Base-by-base conservation (phyloP, 53 echinoderm and acorn worm genomes). In the Holothuria scabra region DNA sequence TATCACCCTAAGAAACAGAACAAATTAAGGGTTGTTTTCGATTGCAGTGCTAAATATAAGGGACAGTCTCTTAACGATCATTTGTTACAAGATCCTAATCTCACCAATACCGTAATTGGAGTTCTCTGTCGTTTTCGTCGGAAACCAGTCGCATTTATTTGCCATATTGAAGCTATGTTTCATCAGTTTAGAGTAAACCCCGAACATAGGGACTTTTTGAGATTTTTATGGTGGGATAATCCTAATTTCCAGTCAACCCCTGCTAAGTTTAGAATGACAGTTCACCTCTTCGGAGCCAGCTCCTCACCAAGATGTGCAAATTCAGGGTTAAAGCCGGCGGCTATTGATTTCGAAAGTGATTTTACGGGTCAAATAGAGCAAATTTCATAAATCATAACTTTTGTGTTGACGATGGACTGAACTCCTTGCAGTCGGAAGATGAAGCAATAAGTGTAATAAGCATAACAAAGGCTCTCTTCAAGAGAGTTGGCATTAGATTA, bases 321-420 rank as follows among this genome's bases (percentile, higher is more conserved):
- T 44, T 91, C 84, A 60, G 84, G 84, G 1, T 34, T 91, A 38
- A 87, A 81, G 24, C 37, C 14, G 67, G 59, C 85, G 9, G 85
- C 85, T 9, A 28, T 41, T 4, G 41, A 41, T 41, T 41, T 41
- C 10, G 41, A 41, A 41, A 41, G 41, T 2, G 41, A 41, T 55
- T n/a, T n/a, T 85, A 59, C 37, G 74, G 88, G 12, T 16, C 52
- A 52, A 46, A 65, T 10, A 66, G 60, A 19, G 74, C 81, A 18
- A 55, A 87, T 58, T 87, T 87, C 46, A 67, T 80, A 18, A 35
- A 68, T 66, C 21, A 87, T 24, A 78, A 87, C 62, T 41, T 88
- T 91, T 91, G 76, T 76, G 91, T 88, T 0, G 91, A 91, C 46
- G 91, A 91, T n/a, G 91, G 85, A 8, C 58, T 91, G 5, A 84